Conservation (phyloP, 1,140 invertebrate genomes). For the Paracyclopina nana region DNA sequence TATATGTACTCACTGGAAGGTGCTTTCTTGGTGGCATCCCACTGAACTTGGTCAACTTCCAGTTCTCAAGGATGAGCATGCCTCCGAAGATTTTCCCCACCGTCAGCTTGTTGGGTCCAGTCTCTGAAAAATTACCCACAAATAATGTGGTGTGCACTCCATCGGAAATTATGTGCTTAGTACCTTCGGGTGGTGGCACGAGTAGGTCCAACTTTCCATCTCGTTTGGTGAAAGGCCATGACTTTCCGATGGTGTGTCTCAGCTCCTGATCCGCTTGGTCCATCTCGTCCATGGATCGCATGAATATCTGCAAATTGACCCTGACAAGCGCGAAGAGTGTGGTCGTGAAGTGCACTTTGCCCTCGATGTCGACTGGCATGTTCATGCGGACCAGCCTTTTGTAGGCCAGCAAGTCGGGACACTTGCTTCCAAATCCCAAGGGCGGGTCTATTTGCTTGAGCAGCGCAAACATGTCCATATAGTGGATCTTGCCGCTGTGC, state of each 20-base stretch:
- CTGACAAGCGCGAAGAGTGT: constrained; percentile 30
- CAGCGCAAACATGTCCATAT: constrained; percentile 44
- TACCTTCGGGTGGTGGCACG: constrained; percentile 10
- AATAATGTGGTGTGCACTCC: background rate
- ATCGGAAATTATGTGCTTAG: background rate
- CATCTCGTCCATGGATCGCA: constrained; percentile 18
- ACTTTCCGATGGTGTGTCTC: constrained; percentile 3
- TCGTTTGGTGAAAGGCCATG: constrained; percentile 14
- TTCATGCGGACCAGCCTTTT: constrained; percentile 39
- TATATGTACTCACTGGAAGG: too few relatives aligned
- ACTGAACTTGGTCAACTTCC: constrained; percentile 28
- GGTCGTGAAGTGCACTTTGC: constrained; percentile 40
- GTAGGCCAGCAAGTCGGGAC: constrained; percentile 39
- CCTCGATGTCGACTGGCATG: constrained; percentile 37
- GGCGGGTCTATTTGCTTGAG: constrained; percentile 40
- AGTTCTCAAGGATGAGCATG: constrained; percentile 39
- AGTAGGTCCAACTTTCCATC: constrained; percentile 14
- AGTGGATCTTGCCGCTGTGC: constrained; percentile 35
- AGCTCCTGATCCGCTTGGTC: constrained; percentile 18
- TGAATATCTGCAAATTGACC: constrained; percentile 16
- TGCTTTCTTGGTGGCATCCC: background rate
- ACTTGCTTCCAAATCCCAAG: constrained; percentile 41
- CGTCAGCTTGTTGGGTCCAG: constrained; percentile 31
- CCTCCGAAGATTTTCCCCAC: constrained; percentile 42
- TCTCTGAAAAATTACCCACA: constrained; percentile 23